phyloP scores from a whole-genome alignment of 1,140 invertebrate genomes.

The Anoplolepis gracilipes region DNA sequence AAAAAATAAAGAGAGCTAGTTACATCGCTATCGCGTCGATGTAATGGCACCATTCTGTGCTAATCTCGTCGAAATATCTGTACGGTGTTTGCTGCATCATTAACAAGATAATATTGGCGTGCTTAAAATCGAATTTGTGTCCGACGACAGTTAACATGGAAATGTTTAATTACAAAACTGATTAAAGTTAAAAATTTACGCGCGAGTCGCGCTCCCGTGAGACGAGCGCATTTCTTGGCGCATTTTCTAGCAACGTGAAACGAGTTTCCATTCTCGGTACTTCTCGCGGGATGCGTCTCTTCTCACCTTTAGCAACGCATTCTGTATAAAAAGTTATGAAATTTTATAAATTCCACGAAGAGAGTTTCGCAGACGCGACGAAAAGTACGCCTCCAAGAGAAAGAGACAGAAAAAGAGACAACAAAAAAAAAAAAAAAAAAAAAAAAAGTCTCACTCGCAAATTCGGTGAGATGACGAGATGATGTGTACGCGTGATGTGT shows the following conservation, averaged over 20 bases:
- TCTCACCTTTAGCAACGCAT: neutral
- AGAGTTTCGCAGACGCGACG: neutral
- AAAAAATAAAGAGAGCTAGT: neutral
- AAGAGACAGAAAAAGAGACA: neutral
- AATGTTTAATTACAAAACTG: neutral
- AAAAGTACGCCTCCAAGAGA: neutral
- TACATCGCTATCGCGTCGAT: neutral
- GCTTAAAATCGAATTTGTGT: too few species aligned
- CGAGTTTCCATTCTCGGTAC: conserved; percentile 17
- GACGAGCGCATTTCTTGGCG: neutral
- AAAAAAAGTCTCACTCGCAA: neutral
- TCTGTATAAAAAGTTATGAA: conserved; percentile 6
- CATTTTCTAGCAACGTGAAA: neutral
- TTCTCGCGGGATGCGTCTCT: neutral
- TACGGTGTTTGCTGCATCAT: neutral
- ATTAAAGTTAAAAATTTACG: conserved; percentile 4
- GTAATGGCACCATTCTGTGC: conserved; percentile 17
- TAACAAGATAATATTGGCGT: neutral
- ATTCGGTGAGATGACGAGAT: conserved; percentile 41
- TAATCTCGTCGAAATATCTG: conserved; percentile 24
- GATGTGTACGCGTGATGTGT: neutral
- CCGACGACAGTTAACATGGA: too few species aligned
- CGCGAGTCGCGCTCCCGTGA: neutral
- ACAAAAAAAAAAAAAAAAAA: conserved; percentile 17
- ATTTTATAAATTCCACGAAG: neutral